phyloP scores from a whole-genome alignment of 2,888 invertebrate species.

The Mesoligia furuncula region DNA sequence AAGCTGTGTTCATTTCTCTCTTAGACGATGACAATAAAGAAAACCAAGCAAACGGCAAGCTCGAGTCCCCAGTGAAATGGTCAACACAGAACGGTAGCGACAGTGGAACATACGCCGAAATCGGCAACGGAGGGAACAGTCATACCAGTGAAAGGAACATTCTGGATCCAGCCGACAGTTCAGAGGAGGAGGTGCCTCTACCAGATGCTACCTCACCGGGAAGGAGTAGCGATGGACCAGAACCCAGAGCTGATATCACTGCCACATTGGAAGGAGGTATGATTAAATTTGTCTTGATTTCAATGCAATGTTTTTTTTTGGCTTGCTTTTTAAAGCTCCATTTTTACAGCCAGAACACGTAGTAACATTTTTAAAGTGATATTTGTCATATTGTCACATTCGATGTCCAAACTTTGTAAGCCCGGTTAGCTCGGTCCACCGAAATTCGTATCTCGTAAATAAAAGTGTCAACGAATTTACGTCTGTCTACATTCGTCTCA shows the following conservation, averaged over 20 bases:
- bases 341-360: background rate
- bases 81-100: conserved; percentile 88
- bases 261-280: conserved; percentile 86
- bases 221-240: conserved; percentile 87
- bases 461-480: conserved; percentile 24
- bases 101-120: conserved; percentile 89
- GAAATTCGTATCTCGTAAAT: conserved; percentile 27
- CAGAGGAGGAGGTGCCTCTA: conserved; percentile 87
- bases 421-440: background rate
- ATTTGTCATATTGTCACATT: conserved; percentile 41
- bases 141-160: conserved; percentile 86
- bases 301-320: background rate
- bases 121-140: conserved; percentile 85
- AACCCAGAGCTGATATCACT: conserved; percentile 87
- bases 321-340: background rate
- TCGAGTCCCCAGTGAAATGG: conserved; percentile 88
- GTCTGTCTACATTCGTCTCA: conserved; percentile 41
- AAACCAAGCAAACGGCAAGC: conserved; percentile 87
- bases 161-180: conserved; percentile 87
- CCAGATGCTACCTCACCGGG: conserved; percentile 88
- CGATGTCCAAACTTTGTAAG: conserved; percentile 22
- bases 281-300: background rate
- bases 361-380: conserved; percentile 22
- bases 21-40: conserved; percentile 88
- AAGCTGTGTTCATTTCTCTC: background rate